These are phyloP conservation scores for Echinometra lucunter DNA, from an alignment of 53 echinoderm and acorn worm species.

Conservation along the genomic window DNA sequence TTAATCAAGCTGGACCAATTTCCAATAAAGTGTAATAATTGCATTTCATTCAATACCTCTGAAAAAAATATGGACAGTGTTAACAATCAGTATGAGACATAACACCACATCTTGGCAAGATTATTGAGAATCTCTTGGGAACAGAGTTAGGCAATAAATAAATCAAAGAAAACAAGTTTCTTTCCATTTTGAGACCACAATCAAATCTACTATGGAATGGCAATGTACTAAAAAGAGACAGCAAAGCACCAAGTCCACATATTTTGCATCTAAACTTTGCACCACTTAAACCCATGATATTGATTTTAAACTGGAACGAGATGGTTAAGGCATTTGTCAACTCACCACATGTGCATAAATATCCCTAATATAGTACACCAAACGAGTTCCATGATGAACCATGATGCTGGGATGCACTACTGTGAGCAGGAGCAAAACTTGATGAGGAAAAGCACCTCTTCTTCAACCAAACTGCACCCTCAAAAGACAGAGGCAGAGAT, in stretches of 20 bases:
- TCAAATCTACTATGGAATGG: background rate
- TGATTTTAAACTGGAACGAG: background rate
- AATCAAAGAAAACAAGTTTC: background rate
- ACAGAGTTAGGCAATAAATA: background rate
- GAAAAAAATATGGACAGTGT: background rate
- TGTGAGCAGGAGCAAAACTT: constrained; percentile 44
- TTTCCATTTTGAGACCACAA: background rate
- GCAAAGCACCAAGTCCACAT: background rate
- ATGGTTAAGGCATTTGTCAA: background rate
- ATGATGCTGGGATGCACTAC: background rate
- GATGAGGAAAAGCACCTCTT: background rate
- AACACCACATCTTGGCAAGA: background rate
- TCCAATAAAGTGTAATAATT: background rate
- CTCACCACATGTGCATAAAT: constrained; percentile 72
- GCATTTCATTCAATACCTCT: background rate
- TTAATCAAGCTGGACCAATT: background rate
- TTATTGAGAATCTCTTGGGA: background rate
- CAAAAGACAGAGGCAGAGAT: background rate
- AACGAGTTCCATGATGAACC: constrained; percentile 62
- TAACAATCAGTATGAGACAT: background rate
- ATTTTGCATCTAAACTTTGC: background rate
- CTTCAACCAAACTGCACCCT: background rate
- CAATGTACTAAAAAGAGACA: background rate
- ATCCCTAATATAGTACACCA: constrained; percentile 66
- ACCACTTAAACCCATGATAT: background rate